Conservation (phyloP, 2,888 invertebrate species). For the Loripinus fragilis region DNA sequence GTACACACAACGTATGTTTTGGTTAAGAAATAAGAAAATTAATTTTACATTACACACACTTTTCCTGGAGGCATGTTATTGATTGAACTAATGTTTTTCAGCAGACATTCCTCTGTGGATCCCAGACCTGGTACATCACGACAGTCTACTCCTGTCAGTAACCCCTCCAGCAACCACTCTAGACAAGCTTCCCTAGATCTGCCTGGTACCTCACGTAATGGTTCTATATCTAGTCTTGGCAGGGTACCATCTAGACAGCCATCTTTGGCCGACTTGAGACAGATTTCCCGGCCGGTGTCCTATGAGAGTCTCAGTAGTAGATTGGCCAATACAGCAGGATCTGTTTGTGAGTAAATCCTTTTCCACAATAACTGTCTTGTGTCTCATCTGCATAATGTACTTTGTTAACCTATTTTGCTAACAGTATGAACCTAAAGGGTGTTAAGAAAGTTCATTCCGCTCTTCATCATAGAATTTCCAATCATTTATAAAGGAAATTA, state of each 20-base stretch:
- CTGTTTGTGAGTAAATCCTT: conserved; percentile 23
- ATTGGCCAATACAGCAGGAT: conserved; percentile 38
- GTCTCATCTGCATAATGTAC: too few relatives aligned
- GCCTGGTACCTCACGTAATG: conserved; percentile 27
- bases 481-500: too few relatives aligned
- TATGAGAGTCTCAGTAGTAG: conserved; percentile 55
- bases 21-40: too few relatives aligned
- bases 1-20: too few relatives aligned
- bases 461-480: too few relatives aligned
- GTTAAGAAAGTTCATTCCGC: too few relatives aligned
- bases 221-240: conserved; percentile 27
- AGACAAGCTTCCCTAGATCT: conserved; percentile 64
- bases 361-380: too few relatives aligned
- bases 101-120: conserved; percentile 64
- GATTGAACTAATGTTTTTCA: too few relatives aligned
- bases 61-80: too few relatives aligned
- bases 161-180: conserved; percentile 42
- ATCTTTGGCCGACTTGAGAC: conserved; percentile 35
- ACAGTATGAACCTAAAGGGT: too few relatives aligned
- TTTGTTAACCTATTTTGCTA: too few relatives aligned
- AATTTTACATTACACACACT: too few relatives aligned
- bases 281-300: conserved; percentile 52
- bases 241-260: conserved; percentile 41
- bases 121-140: conserved; percentile 47
- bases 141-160: conserved; percentile 30